Evolutionary conservation across 1,140 invertebrate species (phyloP).

Genomic region (Yoshiicerus persimilis): DNA sequence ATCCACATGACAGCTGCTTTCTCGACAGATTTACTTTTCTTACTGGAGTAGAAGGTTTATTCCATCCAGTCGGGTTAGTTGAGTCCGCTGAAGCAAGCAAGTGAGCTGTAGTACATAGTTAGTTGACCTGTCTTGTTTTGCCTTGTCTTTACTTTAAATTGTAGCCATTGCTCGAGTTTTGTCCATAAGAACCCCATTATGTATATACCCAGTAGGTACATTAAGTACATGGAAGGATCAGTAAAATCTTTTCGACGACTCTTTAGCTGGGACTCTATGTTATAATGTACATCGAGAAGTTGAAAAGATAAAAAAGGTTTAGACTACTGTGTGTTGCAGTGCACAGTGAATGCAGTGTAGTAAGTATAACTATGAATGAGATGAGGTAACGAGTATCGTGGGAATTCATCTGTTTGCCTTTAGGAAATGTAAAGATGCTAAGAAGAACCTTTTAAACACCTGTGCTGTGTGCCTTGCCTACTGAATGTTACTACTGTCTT

Average conservation of each 20-base stretch:
- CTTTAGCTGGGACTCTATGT: not conserved
- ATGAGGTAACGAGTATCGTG: conserved; percentile 11
- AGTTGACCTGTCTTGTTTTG: not conserved
- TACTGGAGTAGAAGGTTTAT: not conserved
- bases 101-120: not conserved
- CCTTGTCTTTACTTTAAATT: not conserved
- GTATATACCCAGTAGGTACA: not conserved
- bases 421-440: not conserved
- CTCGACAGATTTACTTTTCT: conserved; percentile 3
- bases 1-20: conserved; percentile 16
- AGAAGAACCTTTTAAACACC: not conserved
- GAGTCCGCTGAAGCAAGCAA: not conserved
- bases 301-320: not conserved
- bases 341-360: not conserved
- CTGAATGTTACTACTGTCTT: not conserved
- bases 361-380: not conserved
- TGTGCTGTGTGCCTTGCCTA: not conserved
- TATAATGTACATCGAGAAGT: not conserved
- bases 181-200: not conserved
- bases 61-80: not conserved
- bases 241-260: not conserved
- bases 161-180: not conserved
- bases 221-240: not conserved
- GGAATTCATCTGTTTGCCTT: conserved; percentile 19
- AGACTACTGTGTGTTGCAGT: not conserved